Base-by-base conservation (phyloP, 2,797 vertebrate genomes). In the Enteromius thamalakanensis region DNA sequence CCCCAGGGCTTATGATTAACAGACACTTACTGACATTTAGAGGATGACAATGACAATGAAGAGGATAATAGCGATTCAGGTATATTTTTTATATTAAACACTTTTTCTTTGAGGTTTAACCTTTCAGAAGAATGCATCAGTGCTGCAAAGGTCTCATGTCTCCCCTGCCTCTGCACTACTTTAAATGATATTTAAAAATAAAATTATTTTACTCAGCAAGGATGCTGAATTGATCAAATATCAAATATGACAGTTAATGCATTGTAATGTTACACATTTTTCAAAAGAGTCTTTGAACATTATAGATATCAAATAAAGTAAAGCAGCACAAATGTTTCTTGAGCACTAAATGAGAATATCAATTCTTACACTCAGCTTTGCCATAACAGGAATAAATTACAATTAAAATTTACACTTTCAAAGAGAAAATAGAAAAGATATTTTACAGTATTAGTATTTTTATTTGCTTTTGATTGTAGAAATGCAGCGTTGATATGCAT, bases 1-100 rank as follows among this genome's bases (percentile, higher is more conserved):
- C 23, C 64, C 34, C 58, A 32, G 47, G 76, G 81, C 29, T 58
- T 77, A 29, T 78, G 67, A 77, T 83, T 78, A 78, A 83, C 42
- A 6, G 53, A 69, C 81, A 42, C 51, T 78, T 75, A 55, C 14
- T 34, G 40, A 78, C 37, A 40, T 40, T 40, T 40, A 42, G 42
- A 42, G 42, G 42, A 42, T 42, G 9, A 42, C 40, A 42, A 42
- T 42, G 42, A 40, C 81, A 55, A 21, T 45, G 40, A 77, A 60
- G 58, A 60, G 29, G 74, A 78, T 77, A 70, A 70, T 34, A 37
- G 45, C 40, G 17, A 70, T 80, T 60, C 42, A 21, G 67, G 32
- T 23, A 67, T 42, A 5, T 79, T 79, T 79, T 49, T 62, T 6
- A 67, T 3, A 51, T 79, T 12, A 79, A 49, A 67, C 29, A 65